phyloP scores from a whole-genome alignment of 2,113 vertebrate genomes.

The Tupaia chinensis region DNA sequence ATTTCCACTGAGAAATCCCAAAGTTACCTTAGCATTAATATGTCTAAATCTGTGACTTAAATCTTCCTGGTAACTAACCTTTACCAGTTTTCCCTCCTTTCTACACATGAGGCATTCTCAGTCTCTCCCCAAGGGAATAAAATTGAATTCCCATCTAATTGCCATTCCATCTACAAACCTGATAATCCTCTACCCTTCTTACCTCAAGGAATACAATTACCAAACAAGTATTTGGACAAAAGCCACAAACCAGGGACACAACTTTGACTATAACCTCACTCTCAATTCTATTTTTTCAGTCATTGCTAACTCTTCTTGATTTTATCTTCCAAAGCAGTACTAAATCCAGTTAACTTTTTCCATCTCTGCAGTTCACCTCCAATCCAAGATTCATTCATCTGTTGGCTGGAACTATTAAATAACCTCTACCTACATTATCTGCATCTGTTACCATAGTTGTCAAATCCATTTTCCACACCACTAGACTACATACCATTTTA shows the following conservation, averaged over 20 bases:
- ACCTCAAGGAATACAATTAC: not conserved
- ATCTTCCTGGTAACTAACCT: too few relatives aligned
- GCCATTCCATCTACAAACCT: not conserved
- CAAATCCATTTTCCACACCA: not conserved
- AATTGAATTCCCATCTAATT: too few relatives aligned
- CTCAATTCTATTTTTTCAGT: not conserved
- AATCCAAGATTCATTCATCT: not conserved
- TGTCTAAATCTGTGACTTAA: not conserved
- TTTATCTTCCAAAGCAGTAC: not conserved
- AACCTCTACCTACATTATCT: not conserved
- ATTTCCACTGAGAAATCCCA: not conserved
- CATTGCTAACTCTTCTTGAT: not conserved
- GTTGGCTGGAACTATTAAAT: not conserved
- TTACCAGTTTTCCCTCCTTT: too few relatives aligned
- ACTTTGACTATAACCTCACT: not conserved
- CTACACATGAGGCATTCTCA: too few relatives aligned
- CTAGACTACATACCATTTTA: not conserved
- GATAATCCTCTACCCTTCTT: not conserved
- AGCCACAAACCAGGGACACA: not conserved
- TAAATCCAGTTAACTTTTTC: not conserved
- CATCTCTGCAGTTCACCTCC: not conserved
- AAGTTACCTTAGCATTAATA: not conserved
- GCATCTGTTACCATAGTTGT: not conserved
- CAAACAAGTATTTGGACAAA: not conserved
- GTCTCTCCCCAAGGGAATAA: too few relatives aligned